Conservation (phyloP, 1,140 invertebrate species). For the Tribolium madens region DNA sequence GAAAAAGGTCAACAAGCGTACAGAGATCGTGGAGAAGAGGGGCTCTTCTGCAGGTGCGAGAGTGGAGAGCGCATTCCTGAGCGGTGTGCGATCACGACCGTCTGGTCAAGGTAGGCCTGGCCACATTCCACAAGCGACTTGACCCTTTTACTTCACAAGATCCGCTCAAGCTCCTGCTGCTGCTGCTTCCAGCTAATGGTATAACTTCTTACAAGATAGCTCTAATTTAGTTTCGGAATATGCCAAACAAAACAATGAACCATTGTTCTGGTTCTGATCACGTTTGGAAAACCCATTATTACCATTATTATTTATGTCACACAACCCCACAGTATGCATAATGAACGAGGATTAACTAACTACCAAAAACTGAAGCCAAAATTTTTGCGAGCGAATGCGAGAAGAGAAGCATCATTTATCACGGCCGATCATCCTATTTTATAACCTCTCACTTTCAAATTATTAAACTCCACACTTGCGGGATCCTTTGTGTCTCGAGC, state of each 20-base stretch:
- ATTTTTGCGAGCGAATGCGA: conserved; percentile 27
- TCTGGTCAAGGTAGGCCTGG: conserved; percentile 63
- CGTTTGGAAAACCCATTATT: not conserved
- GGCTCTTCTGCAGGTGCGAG: conserved; percentile 49
- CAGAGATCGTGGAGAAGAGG: conserved; percentile 31
- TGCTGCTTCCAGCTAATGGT: conserved; percentile 48
- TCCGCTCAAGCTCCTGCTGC: conserved; percentile 54
- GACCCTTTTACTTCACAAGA: conserved; percentile 59
- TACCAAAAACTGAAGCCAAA: not conserved
- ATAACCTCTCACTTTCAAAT: conserved; percentile 59
- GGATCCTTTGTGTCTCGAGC: conserved; percentile 60
- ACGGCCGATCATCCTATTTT: conserved; percentile 54
- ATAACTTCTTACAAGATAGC: conserved; percentile 41
- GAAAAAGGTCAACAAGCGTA: conserved; percentile 42
- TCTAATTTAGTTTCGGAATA: conserved; percentile 35
- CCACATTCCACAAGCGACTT: conserved; percentile 59
- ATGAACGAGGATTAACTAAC: not conserved
- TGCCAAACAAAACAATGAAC: not conserved
- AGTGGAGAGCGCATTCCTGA: conserved; percentile 59
- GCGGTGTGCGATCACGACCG: conserved; percentile 59
- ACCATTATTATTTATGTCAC: not conserved
- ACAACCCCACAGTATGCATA: not conserved
- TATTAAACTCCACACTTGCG: conserved; percentile 60
- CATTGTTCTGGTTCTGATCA: not conserved
- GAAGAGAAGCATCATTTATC: conserved; percentile 46